phyloP scores from a whole-genome alignment of 2,113 vertebrate genomes.

The Hymenochirus boettgeri region DNA sequence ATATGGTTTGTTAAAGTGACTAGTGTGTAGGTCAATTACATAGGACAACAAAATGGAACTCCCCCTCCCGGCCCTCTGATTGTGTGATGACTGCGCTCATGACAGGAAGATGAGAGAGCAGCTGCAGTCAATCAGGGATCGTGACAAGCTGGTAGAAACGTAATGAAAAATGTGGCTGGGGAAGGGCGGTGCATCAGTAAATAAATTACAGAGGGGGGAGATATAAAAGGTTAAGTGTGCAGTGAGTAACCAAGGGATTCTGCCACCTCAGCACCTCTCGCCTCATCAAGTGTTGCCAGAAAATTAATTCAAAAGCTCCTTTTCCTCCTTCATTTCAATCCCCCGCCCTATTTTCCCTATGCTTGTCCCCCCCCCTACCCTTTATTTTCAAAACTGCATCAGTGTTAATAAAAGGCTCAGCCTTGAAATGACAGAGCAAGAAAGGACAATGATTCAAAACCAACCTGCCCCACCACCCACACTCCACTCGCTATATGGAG shows the following conservation, averaged over 20 bases:
- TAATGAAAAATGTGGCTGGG: conserved; percentile 25
- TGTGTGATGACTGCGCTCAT: too few relatives aligned
- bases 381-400: conserved; percentile 8
- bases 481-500: not conserved
- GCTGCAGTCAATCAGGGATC: conserved; percentile 8
- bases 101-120: conserved; percentile 23
- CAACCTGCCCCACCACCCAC: not conserved
- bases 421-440: conserved; percentile 22
- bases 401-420: conserved; percentile 21
- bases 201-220: conserved; percentile 47
- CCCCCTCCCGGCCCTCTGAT: too few relatives aligned
- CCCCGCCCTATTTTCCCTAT: not conserved
- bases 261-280: conserved; percentile 45
- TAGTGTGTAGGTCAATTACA: too few relatives aligned
- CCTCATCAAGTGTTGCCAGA: conserved; percentile 39
- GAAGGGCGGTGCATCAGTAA: conserved; percentile 20
- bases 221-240: conserved; percentile 18
- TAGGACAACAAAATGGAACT: too few relatives aligned
- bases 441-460: conserved; percentile 25
- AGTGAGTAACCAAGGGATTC: too few relatives aligned
- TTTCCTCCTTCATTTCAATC: not conserved
- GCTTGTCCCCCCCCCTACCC: not conserved
- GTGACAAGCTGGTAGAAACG: conserved; percentile 31
- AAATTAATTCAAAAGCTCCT: conserved; percentile 18
- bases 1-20: too few relatives aligned